A percentile compares a stretch with the other conserved stretches of the same genome.
Conservation (phyloP, 2,113 vertebrate species). For the Siniperca knerii region DNA sequence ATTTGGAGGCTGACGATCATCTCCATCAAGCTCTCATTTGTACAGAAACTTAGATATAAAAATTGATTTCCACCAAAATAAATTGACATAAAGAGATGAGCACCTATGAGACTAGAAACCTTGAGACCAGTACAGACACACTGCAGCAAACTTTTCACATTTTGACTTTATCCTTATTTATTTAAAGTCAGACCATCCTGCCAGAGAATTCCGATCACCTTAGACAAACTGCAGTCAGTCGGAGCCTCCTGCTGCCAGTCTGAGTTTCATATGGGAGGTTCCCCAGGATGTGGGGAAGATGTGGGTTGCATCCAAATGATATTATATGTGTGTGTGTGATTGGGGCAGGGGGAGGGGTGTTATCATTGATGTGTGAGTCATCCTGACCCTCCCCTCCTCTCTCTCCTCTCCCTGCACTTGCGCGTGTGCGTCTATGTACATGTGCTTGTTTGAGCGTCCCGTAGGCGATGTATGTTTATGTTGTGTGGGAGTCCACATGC, state of each 20-base stretch:
- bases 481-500: slow-evolving; percentile 17
- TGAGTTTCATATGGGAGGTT: slow-evolving; percentile 74
- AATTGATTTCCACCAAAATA: not conserved
- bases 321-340: slow-evolving; percentile 45
- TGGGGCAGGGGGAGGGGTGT: slow-evolving; percentile 57
- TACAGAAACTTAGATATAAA: not conserved
- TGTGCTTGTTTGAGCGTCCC: slow-evolving; percentile 7
- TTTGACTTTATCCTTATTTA: not conserved
- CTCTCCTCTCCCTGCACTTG: slow-evolving; percentile 36
- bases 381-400: slow-evolving; percentile 72
- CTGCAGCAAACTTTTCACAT: not conserved
- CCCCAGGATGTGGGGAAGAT: slow-evolving; percentile 77
- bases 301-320: slow-evolving; percentile 78
- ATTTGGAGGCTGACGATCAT: not conserved
- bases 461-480: not conserved
- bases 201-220: slow-evolving; percentile 60
- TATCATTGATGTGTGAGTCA: slow-evolving; percentile 82
- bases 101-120: not conserved
- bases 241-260: slow-evolving; percentile 63
- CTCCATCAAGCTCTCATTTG: not conserved
- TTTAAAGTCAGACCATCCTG: slow-evolving; percentile 23
- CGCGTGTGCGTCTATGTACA: not conserved
- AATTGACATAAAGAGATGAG: not conserved
- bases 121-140: not conserved
- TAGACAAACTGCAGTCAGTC: slow-evolving; percentile 52